Base-by-base conservation (phyloP, 2,113 vertebrate species). In the Heteronetta atricapilla region DNA sequence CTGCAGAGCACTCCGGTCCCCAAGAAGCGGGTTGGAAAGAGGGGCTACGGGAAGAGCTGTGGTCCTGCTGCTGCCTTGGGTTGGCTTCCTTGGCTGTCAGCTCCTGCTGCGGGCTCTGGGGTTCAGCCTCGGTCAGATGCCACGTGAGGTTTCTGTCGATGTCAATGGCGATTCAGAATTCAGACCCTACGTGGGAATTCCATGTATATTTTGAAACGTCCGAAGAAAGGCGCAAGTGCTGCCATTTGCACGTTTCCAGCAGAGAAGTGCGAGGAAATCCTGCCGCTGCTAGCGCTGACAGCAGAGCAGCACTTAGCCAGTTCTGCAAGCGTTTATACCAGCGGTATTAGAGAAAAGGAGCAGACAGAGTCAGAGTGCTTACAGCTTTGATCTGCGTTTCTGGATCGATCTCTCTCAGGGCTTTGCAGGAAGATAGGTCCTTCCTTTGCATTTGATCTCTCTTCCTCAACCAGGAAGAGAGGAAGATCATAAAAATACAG, bases 371-470 rank as follows among this genome's bases (percentile, higher is more conserved):
- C 50, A 40, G 64, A 83, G 21, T 44, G 60, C 76, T 73, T 76
- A 28, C 50, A 62, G 6, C 34, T 75, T 50, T 82, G 75, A 88
- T 64, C n/a, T 31, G 8, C 59, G n/a, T 22, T 92, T 76, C 40
- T 85, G 40, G 62, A n/a, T 59, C 3, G 1, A 1, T n/a, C 56
- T 55, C 77, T 93, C 23, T 6, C 56, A 34, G 69, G 76, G 40
- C 29, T 44, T 36, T 84, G 62, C 74, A 75, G 88, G 77, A 90
- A 94, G 74, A 38, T 9, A 44, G 13, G 42, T 66, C 23, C 44
- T 89, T 84, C 86, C 82, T 90, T 69, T 46, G 76, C 83, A 76
- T 92, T 91, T 84, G 69, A 84, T 82, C 62, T 92, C 26, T 72
- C 69, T 80, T 77, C 66, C 67, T 53, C 25, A 62, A 0, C 14